Conservation (phyloP, 2,888 invertebrate species). For the Linnaemya tessellans region DNA sequence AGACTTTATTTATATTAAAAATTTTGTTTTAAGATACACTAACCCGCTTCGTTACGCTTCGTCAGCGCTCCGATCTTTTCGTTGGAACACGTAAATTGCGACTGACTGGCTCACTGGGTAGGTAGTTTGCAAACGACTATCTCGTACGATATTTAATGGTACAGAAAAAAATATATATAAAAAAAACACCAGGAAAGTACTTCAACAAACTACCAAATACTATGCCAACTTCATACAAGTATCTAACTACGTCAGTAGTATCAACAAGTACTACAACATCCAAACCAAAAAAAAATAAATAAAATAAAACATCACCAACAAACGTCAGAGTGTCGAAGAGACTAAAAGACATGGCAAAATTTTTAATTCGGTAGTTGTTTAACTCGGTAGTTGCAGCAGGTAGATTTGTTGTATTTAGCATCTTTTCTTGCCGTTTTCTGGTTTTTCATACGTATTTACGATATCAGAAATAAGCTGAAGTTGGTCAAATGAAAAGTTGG, state of each 20-base stretch:
- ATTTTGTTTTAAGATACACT: constrained; percentile 58
- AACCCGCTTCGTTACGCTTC: constrained; percentile 70
- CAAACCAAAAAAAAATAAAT: not conserved
- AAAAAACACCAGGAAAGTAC: constrained; percentile 14
- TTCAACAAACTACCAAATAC: constrained; percentile 40
- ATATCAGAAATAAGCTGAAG: constrained; percentile 24
- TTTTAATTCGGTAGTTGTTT: constrained; percentile 27
- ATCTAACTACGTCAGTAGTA: constrained; percentile 37
- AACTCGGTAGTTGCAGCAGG: constrained; percentile 19
- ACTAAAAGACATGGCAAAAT: constrained; percentile 29
- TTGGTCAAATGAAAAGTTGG: constrained; percentile 14
- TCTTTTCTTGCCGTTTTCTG: constrained; percentile 34
- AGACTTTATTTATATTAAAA: not conserved
- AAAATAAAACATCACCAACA: constrained; percentile 14
- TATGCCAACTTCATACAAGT: constrained; percentile 17
- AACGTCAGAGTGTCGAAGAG: constrained; percentile 35
- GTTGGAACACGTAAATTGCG: constrained; percentile 71
- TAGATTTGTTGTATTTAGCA: constrained; percentile 47
- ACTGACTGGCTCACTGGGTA: constrained; percentile 54
- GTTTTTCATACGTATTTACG: constrained; percentile 33
- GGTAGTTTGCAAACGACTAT: constrained; percentile 26
- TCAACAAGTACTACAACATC: constrained; percentile 15
- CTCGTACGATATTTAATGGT: constrained; percentile 41
- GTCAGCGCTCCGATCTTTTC: constrained; percentile 69
- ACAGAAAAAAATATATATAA: not conserved